Conservation (phyloP, 2,113 vertebrate species). For the Uria lomvia region DNA sequence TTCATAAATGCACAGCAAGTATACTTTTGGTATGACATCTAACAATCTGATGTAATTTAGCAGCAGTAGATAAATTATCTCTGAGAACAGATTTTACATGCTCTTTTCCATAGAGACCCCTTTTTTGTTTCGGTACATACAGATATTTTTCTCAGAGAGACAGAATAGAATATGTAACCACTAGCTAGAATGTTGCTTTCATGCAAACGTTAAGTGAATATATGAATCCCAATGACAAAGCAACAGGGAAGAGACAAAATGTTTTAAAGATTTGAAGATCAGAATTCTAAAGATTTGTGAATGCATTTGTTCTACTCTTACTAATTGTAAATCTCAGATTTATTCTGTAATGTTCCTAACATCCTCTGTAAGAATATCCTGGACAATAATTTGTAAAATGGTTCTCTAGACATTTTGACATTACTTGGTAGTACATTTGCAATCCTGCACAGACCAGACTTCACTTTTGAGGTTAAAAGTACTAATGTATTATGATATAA, state of each 20-base stretch:
- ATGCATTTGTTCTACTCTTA: neutral
- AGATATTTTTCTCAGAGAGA: neutral
- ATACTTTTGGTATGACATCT: neutral
- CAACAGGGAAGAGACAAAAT: neutral
- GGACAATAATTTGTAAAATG: neutral
- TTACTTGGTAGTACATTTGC: neutral
- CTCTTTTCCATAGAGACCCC: rapidly evolving
- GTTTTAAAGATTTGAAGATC: neutral
- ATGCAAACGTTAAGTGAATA: neutral
- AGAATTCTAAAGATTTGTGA: neutral
- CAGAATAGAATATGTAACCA: neutral
- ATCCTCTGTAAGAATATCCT: neutral
- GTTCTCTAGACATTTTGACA: neutral
- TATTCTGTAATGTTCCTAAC: neutral
- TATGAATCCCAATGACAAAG: neutral
- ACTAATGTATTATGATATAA: neutral
- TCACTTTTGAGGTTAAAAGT: neutral
- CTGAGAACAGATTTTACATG: neutral
- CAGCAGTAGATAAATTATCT: rapidly evolving
- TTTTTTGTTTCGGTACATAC: neutral
- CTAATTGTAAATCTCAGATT: neutral
- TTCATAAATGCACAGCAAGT: neutral
- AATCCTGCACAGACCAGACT: neutral
- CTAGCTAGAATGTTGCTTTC: neutral
- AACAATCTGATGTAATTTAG: neutral